A percentile compares a stretch with the other conserved stretches of the same genome.
Conservation (phyloP, 2,888 invertebrate genomes). For the Formica aserva region DNA sequence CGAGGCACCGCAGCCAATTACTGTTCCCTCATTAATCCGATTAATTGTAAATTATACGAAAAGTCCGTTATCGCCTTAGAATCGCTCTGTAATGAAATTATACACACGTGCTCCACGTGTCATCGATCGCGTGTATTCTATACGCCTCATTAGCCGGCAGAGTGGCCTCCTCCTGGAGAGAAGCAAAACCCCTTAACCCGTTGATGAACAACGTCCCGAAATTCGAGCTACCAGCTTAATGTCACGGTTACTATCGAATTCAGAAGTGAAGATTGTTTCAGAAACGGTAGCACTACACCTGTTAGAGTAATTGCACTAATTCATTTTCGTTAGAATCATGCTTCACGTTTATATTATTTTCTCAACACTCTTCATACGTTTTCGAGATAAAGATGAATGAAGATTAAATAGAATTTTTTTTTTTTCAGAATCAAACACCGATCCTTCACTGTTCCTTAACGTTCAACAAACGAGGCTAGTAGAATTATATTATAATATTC, state of each 20-base stretch:
- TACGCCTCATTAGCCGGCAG: constrained; percentile 34
- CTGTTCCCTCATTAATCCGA: constrained; percentile 75
- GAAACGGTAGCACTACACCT: not conserved
- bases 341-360: not conserved
- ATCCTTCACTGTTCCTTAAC: not conserved
- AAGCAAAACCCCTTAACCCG: constrained; percentile 13
- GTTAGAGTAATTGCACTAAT: not conserved
- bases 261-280: not conserved
- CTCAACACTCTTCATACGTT: not conserved
- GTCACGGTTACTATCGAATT: not conserved
- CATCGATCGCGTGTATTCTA: constrained; percentile 35
- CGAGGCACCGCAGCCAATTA: constrained; percentile 75
- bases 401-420: not conserved
- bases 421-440: not conserved
- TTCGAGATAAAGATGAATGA: not conserved
- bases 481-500: not conserved
- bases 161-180: constrained; percentile 9
- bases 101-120: constrained; percentile 19
- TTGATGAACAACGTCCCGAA: constrained; percentile 15
- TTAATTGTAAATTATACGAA: constrained; percentile 82
- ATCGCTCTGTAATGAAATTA: constrained; percentile 66
- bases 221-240: constrained; percentile 14
- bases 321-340: not conserved
- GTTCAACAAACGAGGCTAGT: not conserved
- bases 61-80: constrained; percentile 83